Conservation (phyloP, 2,888 invertebrate species). For the Troilus luridus region DNA sequence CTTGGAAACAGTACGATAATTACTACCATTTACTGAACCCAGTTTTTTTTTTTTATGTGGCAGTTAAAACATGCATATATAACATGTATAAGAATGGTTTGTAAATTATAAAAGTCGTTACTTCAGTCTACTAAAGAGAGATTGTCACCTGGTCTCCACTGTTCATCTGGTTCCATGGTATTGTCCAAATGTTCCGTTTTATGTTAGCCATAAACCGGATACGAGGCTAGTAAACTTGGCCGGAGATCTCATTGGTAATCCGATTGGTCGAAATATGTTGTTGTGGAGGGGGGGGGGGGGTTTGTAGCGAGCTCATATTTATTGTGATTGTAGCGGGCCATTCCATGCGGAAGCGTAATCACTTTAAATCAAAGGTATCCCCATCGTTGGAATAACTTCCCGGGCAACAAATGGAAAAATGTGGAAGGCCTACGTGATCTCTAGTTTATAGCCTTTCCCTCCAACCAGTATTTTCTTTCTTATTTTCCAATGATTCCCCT, state of each 20-base stretch:
- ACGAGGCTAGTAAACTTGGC: background rate
- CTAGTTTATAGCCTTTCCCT: background rate
- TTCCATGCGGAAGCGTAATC: constrained; percentile 36
- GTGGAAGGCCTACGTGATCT: constrained; percentile 13
- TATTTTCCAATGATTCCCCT: background rate
- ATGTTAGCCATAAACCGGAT: background rate
- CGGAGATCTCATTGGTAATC: constrained; percentile 15
- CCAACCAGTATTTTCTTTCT: background rate
- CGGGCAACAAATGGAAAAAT: constrained; percentile 5
- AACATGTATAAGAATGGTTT: background rate
- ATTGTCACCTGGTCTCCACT: background rate
- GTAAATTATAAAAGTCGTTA: background rate
- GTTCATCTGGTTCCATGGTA: background rate
- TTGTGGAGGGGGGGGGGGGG: background rate
- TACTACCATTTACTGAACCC: too few species aligned
- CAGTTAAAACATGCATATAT: too few species aligned
- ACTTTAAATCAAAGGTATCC: constrained; percentile 19
- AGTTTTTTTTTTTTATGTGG: too few species aligned
- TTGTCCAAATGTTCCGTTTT: constrained; percentile 10
- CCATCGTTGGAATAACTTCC: constrained; percentile 24
- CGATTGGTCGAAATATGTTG: constrained; percentile 29
- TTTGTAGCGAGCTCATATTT: background rate
- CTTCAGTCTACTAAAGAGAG: background rate
- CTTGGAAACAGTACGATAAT: too few species aligned
- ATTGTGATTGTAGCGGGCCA: constrained; percentile 1